Percentiles rank a stretch among this genome's conserved stretches.
Evolutionary conservation across 2,888 invertebrate species (phyloP).

Genomic region (Heliconius sara): DNA sequence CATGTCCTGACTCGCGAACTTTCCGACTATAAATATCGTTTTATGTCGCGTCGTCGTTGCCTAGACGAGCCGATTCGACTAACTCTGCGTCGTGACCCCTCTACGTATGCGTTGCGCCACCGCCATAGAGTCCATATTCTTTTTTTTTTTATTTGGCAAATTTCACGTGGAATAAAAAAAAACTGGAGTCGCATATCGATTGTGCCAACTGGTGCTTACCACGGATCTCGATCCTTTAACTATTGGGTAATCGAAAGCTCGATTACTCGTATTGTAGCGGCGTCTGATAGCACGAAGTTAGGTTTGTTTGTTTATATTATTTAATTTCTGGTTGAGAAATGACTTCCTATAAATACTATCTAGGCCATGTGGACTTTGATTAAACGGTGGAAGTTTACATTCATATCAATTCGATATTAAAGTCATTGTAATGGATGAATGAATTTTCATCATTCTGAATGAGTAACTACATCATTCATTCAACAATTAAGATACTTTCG

Average conservation of each 20-base stretch:
- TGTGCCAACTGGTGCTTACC: conserved; percentile 82
- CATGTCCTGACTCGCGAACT: conserved; percentile 81
- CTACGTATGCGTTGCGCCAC: conserved; percentile 59
- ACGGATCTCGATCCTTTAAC: conserved; percentile 74
- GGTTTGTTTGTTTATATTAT: conserved; percentile 33
- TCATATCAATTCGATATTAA: not conserved
- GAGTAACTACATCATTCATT: not conserved
- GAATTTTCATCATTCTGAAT: not conserved
- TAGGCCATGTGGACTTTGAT: not conserved
- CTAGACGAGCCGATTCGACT: conserved; percentile 68
- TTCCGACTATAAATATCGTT: conserved; percentile 77
- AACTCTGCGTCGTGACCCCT: conserved; percentile 55
- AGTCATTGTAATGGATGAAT: not conserved
- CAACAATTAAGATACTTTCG: too few species aligned
- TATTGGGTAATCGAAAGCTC: conserved; percentile 71
- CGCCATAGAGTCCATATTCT: conserved; percentile 64
- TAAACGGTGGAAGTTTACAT: not conserved
- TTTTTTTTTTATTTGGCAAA: conserved; percentile 45
- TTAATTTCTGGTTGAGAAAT: not conserved
- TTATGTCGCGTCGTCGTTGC: conserved; percentile 79
- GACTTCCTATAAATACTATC: not conserved
- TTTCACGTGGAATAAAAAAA: conserved; percentile 60
- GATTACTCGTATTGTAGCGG: conserved; percentile 59
- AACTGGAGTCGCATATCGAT: conserved; percentile 77
- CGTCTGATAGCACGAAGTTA: conserved; percentile 33